Evolutionary conservation across 1,140 invertebrate species (phyloP).

Genomic region (Listronotus oregonensis): DNA sequence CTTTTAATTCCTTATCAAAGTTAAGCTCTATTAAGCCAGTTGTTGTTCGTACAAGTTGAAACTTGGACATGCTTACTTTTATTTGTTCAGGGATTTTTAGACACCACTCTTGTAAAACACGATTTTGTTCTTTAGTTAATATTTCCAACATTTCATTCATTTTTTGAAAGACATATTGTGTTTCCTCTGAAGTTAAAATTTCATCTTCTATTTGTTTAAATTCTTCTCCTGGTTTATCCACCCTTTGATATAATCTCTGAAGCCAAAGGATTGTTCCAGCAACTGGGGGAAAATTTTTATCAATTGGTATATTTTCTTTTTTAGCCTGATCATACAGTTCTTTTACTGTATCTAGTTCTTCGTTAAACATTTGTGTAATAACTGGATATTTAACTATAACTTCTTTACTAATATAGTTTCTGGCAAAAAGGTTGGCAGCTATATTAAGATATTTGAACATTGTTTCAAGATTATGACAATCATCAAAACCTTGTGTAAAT

Average conservation of each 20-base stretch:
- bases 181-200: slow-evolving; percentile 50
- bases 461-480: slow-evolving; percentile 73
- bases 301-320: slow-evolving; percentile 61
- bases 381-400: slow-evolving; percentile 64
- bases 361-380: slow-evolving; percentile 65
- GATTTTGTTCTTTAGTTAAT: slow-evolving; percentile 49
- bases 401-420: slow-evolving; percentile 72
- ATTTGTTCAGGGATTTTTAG: slow-evolving; percentile 52
- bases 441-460: slow-evolving; percentile 72
- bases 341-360: slow-evolving; percentile 69
- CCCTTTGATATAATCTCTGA: slow-evolving; percentile 67
- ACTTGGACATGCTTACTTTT: slow-evolving; percentile 52
- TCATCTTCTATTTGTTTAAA: slow-evolving; percentile 62
- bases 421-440: slow-evolving; percentile 71
- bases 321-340: slow-evolving; percentile 61
- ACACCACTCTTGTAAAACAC: slow-evolving; percentile 54
- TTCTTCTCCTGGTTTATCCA: slow-evolving; percentile 65
- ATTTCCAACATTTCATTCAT: slow-evolving; percentile 53
- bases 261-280: slow-evolving; percentile 75
- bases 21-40: slow-evolving; percentile 51
- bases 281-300: slow-evolving; percentile 74
- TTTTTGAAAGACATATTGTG: slow-evolving; percentile 51
- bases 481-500: slow-evolving; percentile 75
- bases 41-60: slow-evolving; percentile 48
- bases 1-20: slow-evolving; percentile 59